Conservation (phyloP, 2,113 vertebrate species). For the Poecile atricapillus region DNA sequence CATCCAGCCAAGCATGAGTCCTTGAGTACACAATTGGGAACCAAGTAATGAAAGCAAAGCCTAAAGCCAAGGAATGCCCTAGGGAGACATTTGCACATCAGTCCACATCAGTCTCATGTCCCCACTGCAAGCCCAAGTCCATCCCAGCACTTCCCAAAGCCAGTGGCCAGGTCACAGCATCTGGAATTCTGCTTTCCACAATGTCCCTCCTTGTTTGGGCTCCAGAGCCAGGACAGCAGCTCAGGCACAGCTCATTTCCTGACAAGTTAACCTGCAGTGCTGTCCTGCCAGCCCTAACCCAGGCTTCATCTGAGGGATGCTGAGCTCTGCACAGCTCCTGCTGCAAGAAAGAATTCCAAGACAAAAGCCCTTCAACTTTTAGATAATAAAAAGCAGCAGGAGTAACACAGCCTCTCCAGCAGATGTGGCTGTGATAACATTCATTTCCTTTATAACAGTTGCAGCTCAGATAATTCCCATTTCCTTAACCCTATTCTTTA, state of each 20-base stretch:
- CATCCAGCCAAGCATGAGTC: background rate
- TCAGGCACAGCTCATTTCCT: background rate
- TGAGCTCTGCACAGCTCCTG: background rate
- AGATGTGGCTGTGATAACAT: background rate
- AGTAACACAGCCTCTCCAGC: background rate
- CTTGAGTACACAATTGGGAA: background rate
- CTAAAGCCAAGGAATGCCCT: background rate
- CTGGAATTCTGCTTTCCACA: background rate
- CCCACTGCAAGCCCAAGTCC: background rate
- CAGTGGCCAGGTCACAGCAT: background rate
- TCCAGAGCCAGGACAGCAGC: background rate
- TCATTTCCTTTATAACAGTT: background rate
- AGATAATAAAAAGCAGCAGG: background rate
- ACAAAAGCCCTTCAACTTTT: background rate
- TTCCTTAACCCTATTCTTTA: background rate
- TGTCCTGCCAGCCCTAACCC: background rate
- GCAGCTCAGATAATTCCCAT: background rate
- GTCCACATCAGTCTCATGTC: background rate
- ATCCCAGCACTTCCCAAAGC: background rate
- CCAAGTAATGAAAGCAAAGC: background rate
- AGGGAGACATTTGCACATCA: background rate
- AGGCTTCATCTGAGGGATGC: background rate
- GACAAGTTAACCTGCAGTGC: background rate
- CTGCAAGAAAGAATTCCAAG: background rate
- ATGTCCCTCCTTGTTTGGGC: background rate